Base-by-base conservation (phyloP, 1,140 invertebrate species). In the Rhizoglyphus robini region DNA sequence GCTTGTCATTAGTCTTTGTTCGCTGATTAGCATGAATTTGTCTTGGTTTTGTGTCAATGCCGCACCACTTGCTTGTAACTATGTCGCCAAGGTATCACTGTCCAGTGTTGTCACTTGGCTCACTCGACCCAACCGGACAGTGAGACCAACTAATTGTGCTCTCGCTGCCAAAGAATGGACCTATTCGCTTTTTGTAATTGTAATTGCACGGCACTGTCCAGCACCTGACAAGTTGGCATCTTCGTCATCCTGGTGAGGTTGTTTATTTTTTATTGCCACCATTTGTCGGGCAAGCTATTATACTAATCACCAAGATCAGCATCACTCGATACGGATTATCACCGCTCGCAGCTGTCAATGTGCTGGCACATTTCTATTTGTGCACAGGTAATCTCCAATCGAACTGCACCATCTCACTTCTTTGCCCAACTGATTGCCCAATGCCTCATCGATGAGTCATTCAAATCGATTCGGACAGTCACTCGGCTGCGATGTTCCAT, bases 1-100 rank as follows among this genome's bases (percentile, higher is more conserved):
- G 36, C 36, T 54, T 54, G 51, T 54, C 51, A 54, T 54, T 54
- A 54, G 51, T 54, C 51, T 54, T 32, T 15, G 51, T 54, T 32
- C 41, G 23, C 51, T 54, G 51, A 54, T 54, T 54, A 54, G 51
- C 51, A 32, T 54, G 51, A 54, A 54, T 54, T 54, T 54, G 51
- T 54, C 51, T 54, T 54, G 8, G 23, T 20, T 20, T 54, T 32
- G 8, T 11, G 8, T 41, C 18, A 41, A 41, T 41, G 36, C 36
- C 36, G 36, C 36, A 11, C 36, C 36, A 41, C 36, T 41, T 41
- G 18, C 18, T 41, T 41, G 8, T 41, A 11, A 11, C 36, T 11
- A 41, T 41, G 36, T 41, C 36, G 8, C 36, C n/a, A n/a, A n/a
- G n/a, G n/a, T n/a, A n/a, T 41, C 36, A 18, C 8, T 41, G 8